Base-by-base conservation (phyloP, 1,140 invertebrate genomes). In the Drosophila sechellia region DNA sequence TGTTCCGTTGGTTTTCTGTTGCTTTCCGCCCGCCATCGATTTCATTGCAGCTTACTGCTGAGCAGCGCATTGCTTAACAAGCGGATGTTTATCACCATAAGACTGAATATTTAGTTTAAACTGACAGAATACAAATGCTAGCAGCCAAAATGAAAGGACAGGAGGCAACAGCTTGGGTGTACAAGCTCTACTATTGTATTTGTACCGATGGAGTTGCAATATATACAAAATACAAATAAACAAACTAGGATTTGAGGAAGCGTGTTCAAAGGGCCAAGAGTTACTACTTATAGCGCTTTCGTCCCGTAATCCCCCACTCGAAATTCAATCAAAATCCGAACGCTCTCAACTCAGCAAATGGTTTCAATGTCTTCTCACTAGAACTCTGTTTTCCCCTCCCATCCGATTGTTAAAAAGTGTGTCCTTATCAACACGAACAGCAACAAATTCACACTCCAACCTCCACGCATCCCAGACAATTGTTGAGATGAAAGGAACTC, bases 41-140 rank as follows among this genome's bases (percentile, higher is more conserved):
- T 69, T 81, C 87, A 69, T 77, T 90, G 60, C 64, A 68, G 64
- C 64, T 68, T 52, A 45, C 64, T 68, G 64, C 63, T 66, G 63
- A 61, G 68, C 90, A 91, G 72, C 87, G 74, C 65, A 78, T 83
- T 85, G 79, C 90, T 90, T 91, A 91, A 91, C 90, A 86, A 91
- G 84, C 84, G 90, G 86, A 92, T 92, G 71, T 83, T 77, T 83
- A 84, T 89, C 86, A 91, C 84, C 81, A 86, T 83, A 91, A 91
- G 90, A 91, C 90, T 91, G 90, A 91, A 87, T 87, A 91, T 77
- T 90, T 91, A 91, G 86, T 91, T 81, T 91, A 91, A 91, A 70
- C 68, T 57, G 68, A 70, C 68, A 49, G 66, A 56, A 68, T 49
- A 70, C 63, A 69, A 70, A 69, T 53, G 79, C 60, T 46, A 76